phyloP scores from a whole-genome alignment of 2,797 vertebrate genomes.

The Tragelaphus oryx region DNA sequence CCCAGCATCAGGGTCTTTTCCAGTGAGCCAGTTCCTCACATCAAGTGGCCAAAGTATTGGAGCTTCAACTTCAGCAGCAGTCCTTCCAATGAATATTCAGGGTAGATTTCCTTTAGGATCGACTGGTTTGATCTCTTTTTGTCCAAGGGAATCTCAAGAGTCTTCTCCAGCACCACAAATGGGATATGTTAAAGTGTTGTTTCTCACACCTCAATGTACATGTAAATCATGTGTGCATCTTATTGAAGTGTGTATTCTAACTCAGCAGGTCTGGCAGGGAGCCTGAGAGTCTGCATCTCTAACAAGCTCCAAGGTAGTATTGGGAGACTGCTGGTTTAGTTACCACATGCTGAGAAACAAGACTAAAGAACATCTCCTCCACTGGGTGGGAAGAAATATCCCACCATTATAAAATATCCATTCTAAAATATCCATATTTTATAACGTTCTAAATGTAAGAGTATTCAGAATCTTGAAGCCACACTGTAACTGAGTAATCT shows the following conservation, averaged over 20 bases:
- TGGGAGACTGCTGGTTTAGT: neutral
- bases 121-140: neutral
- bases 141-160: neutral
- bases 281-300: neutral
- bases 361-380: neutral
- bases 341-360: neutral
- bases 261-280: neutral
- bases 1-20: neutral
- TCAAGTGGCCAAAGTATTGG: neutral
- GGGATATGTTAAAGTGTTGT: neutral
- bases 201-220: neutral
- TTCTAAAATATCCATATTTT: neutral
- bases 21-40: neutral
- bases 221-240: neutral
- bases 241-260: neutral
- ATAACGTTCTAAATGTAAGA: neutral
- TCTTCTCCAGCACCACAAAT: neutral
- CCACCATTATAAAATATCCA: neutral
- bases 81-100: neutral
- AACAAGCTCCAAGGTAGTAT: neutral
- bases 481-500: neutral
- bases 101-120: neutral
- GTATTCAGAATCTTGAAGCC: neutral
- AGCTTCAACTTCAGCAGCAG: neutral
- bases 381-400: neutral